Evolutionary conservation across 2,113 vertebrate genomes (phyloP), one percentile per base, ranked within the genome.

Genomic region (Lates calcarifer): DNA sequence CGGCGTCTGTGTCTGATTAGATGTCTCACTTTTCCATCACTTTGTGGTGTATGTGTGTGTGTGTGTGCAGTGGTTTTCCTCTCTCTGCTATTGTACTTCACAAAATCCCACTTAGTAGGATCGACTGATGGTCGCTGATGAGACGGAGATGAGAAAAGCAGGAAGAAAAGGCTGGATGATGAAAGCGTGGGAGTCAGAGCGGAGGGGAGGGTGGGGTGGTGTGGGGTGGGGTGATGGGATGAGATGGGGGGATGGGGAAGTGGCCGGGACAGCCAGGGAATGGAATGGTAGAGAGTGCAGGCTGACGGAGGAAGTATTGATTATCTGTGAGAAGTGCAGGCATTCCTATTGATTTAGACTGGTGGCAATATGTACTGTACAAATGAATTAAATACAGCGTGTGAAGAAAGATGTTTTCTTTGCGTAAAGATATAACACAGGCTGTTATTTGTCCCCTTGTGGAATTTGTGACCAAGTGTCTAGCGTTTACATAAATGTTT

Each of bases 131-230:
- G 73, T 65, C n/a, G 33, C 68, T 35, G 73, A 85, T 79, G 80
- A 79, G 72, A 64, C 31, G n/a, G 74, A 73, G 82, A 87, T 80
- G 87, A 89, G 82, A 71, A 71, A 80, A 73, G 60, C 73, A 49
- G 64, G 79, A 83, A 78, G 79, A 79, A 63, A 79, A 87, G 57
- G 81, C 76, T 47, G 51, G 72, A 86, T 85, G 85, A 92, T 87
- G 78, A 88, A 87, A 83, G 89, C 55, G 87, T 90, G 63, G 89
- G 87, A 89, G 89, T 86, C 29, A 12, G 61, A 57, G 79, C 12
- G 70, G 75, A 74, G 58, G 74, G 74, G 14, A 74, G 77, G 77
- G 65, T 47, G 61, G 79, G 33, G 47, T 77, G 86, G 89, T 66
- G 74, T 11, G 72, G 77, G 77, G 70, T 51, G 63, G 76, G 28